phyloP scores from a whole-genome alignment of 1,140 invertebrate species.

The Macrotrachela quadricornifera region DNA sequence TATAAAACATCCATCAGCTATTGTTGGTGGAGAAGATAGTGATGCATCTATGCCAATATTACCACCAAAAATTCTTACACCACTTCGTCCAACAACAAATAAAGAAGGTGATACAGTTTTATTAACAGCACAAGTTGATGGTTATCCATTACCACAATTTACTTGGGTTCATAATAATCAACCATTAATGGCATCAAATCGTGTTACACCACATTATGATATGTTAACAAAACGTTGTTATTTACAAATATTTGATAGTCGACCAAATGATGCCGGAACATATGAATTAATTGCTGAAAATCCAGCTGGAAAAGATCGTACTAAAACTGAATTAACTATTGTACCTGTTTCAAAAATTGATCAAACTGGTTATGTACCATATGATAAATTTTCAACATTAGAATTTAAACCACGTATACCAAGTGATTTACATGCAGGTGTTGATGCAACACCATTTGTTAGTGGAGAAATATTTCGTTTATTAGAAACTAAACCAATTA shows the following conservation, averaged over 20 bases:
- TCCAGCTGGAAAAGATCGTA: not conserved
- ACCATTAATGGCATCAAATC: not conserved
- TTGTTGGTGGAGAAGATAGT: too few relatives aligned
- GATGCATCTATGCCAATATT: not conserved
- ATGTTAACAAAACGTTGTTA: not conserved
- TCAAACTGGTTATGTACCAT: not conserved
- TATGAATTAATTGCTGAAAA: constrained; percentile 6
- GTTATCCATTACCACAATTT: constrained; percentile 6
- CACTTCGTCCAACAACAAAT: not conserved
- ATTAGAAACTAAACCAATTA: too few relatives aligned
- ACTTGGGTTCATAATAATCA: constrained; percentile 2
- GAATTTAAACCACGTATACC: too few relatives aligned
- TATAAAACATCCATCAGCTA: too few relatives aligned
- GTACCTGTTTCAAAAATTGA: not conserved
- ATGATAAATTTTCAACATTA: too few relatives aligned
- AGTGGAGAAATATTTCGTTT: too few relatives aligned
- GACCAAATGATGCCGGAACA: not conserved
- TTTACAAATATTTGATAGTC: constrained; percentile 1
- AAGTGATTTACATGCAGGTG: too few relatives aligned
- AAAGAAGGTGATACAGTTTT: constrained; percentile 16
- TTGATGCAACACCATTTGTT: too few relatives aligned
- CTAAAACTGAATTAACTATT: not conserved
- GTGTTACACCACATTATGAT: constrained; percentile 1
- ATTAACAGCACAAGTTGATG: constrained; percentile 20
- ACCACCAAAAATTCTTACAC: not conserved